Evolutionary conservation across 2,113 vertebrate species (phyloP), one percentile per base, ranked within the genome.

Genomic region (Colius striatus): DNA sequence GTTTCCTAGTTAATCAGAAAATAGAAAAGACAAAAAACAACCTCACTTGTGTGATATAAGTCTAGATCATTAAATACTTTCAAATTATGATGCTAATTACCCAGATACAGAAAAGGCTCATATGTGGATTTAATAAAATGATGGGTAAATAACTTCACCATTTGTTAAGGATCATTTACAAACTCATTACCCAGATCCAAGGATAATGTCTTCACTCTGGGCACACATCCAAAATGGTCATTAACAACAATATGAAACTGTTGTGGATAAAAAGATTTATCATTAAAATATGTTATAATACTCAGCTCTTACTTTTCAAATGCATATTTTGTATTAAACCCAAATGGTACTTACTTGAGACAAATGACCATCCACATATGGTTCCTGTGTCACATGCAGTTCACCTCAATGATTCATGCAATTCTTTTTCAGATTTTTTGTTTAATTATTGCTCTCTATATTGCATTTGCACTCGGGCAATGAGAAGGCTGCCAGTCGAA

Each of bases 91-190:
- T 80, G 51, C 6, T 89, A 87, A 80, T 87, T 87, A 79, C 47
- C 15, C 54, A 91, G 63, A 70, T 70, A 83, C 83, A 89, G 67
- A 68, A 85, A 93, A 94, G 43, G 5, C 2, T 97, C 54, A 76
- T 90, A 62, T 71, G 75, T 5, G 27, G 71, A 77, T 91, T 93
- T 92, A 87, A 85, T 47, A 93, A 94, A 91, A 90, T 74, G 87
- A 91, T 91, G 88, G 91, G 43, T 80, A 94, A 94, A 92, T 93
- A 96, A 70, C 78, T 91, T 92, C 43, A 80, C 77, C 87, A 85
- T 97, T 95, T 93, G 91, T 81, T 95, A 82, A 80, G 71, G 90
- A 95, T 95, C 93, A 95, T 92, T 95, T 91, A 61, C 82, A 90
- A 95, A 91, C 78, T 89, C 67, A 80, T 91, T 95, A 91, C 36